Evolutionary conservation across 2,797 vertebrate genomes (phyloP).

Genomic region (Zenarchopterus dispar): DNA sequence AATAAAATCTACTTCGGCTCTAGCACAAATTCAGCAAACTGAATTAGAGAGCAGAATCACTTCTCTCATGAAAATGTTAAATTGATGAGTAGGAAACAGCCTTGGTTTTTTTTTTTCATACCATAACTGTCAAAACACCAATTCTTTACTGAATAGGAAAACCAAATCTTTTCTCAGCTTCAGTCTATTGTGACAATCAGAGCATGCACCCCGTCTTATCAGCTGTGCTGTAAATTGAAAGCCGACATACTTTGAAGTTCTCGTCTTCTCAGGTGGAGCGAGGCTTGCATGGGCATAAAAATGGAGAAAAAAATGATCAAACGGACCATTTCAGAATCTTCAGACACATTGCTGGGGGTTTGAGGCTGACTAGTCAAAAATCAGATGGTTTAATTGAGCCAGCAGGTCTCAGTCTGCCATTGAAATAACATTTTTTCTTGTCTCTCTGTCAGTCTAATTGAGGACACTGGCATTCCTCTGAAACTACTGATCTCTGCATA

Average conservation of each 20-base stretch:
- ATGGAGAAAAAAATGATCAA: conserved; percentile 5
- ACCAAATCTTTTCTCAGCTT: conserved; percentile 12
- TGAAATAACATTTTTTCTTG: conserved; percentile 22
- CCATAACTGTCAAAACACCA: not conserved
- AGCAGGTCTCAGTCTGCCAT: conserved; percentile 28
- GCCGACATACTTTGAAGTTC: conserved; percentile 15
- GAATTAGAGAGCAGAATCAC: no score
- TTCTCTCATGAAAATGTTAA: not conserved
- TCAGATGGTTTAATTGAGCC: conserved; percentile 24
- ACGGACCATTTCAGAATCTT: conserved; percentile 4
- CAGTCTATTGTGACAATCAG: conserved; percentile 23
- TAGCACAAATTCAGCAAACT: no score
- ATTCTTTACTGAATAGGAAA: conserved; percentile 11
- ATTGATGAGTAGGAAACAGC: not conserved
- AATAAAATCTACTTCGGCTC: no score
- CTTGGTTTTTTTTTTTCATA: not conserved
- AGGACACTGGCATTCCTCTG: conserved; percentile 9
- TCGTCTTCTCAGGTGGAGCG: conserved; percentile 4
- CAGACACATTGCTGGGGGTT: not conserved
- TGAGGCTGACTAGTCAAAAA: conserved; percentile 5
- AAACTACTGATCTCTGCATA: conserved; percentile 28
- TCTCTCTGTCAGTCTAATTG: conserved; percentile 46
- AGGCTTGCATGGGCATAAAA: conserved; percentile 7
- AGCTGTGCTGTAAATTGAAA: conserved; percentile 6
- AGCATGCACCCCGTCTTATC: conserved; percentile 17